Evolutionary conservation across 2,888 invertebrate species (phyloP).

Genomic region (Pocota personata): DNA sequence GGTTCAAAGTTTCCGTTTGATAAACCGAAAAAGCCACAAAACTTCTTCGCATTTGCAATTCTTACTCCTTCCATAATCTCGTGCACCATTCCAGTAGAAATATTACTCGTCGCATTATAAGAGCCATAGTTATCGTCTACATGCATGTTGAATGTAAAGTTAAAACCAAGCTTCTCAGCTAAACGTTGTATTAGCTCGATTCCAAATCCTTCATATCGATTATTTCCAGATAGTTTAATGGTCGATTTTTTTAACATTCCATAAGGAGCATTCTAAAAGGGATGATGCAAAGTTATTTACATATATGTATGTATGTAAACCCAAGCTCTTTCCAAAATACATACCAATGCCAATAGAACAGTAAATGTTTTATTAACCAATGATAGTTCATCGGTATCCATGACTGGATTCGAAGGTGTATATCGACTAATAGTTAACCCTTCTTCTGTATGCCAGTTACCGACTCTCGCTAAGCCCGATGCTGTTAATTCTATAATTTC

Average conservation of each 20-base stretch:
- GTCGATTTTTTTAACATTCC: constrained; percentile 91
- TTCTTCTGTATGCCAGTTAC: constrained; percentile 87
- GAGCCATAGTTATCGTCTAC: constrained; percentile 90
- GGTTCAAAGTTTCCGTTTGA: no score
- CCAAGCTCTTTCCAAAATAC: background rate
- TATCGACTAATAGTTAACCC: constrained; percentile 85
- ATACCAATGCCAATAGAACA: constrained; percentile 88
- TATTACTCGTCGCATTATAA: constrained; percentile 84
- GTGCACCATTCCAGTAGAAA: constrained; percentile 95
- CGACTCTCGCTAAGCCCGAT: constrained; percentile 87
- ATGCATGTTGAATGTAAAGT: constrained; percentile 91
- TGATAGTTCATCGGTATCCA: constrained; percentile 84
- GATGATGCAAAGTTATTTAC: background rate
- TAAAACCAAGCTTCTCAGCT: constrained; percentile 90
- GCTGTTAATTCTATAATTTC: constrained; percentile 87
- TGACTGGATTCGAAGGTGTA: constrained; percentile 80
- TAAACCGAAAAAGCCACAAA: no score
- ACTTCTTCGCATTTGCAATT: no score
- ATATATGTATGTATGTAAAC: no score
- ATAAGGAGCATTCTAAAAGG: constrained; percentile 91
- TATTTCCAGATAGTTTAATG: constrained; percentile 88
- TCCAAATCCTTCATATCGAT: constrained; percentile 93
- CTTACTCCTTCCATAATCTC: constrained; percentile 88
- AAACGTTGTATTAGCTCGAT: constrained; percentile 93
- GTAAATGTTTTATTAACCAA: constrained; percentile 89